Evolutionary conservation across 2,797 vertebrate genomes (phyloP), one percentile per base, ranked within the genome.

Genomic region (Gymnothorax reevesii): DNA sequence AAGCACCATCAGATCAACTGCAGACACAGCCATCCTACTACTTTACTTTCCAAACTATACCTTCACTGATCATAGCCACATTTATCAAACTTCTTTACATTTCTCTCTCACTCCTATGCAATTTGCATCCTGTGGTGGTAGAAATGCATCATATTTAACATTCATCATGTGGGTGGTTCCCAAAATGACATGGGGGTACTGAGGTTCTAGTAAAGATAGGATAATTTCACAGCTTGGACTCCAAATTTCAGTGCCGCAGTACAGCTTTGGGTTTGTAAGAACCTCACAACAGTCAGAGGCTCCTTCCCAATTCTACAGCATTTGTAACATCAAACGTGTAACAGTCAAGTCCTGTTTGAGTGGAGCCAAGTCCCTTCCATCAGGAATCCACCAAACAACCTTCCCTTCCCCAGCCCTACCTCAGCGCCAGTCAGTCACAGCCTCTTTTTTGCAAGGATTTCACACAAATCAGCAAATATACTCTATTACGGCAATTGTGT

Each of bases 1-100:
- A 82, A 87, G 89, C 88, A 87, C 87, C 89, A 87, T 89, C 1
- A 55, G 87, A 88, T 83, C 88, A 89, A 42, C 33, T 42, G 33
- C 33, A 42, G 60, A 69, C 59, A 20, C 17, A 33, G 82, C 64
- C 22, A 52, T 60, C 52, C 52, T 12, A 4, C 79, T 54, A 15
- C 79, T 7, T 20, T 3, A 25, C 20, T 8, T 27, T 25, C 66
- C 71, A 20, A 49, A 55, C 49, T 2, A 3, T 49, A 49, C 77
- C 42, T 9, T 13, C 77, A 3, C 3, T 0, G 3, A 25, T 27
- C 71, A 7, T 33, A 13, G 10, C 3, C 13, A 25, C 71, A 33
- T 12, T 42, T 25, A 10, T 27, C 15, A 2, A 15, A 33, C 71
- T 33, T 33, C 71, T 20, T 69, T 25, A 8, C 66, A 25, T 25